These are phyloP conservation scores for Sclerurus mexicanus DNA, from an alignment of 2,113 vertebrate genomes.

Conservation along the genomic window DNA sequence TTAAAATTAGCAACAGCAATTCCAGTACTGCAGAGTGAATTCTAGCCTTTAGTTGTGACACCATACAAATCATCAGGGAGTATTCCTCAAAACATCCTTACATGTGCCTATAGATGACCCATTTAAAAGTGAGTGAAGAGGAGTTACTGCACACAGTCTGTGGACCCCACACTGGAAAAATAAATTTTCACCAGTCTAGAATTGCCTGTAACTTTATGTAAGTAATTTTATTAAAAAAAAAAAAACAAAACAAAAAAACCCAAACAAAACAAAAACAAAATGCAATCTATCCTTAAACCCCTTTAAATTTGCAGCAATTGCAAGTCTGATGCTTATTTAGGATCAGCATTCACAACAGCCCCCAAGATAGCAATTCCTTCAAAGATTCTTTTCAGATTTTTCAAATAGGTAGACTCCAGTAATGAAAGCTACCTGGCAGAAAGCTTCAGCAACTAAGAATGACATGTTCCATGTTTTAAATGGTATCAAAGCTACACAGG, in stretches of 20 bases:
- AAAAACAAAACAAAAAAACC: not conserved
- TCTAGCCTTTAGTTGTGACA: not conserved
- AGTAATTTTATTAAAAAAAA: not conserved
- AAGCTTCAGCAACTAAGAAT: not conserved
- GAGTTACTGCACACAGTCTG: not conserved
- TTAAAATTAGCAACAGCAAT: not conserved
- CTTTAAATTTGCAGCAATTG: not conserved
- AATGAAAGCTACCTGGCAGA: not conserved
- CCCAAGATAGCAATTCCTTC: not conserved
- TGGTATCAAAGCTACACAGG: not conserved
- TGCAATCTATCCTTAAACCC: not conserved
- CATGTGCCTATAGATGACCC: not conserved
- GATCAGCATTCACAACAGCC: not conserved
- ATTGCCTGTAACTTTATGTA: not conserved
- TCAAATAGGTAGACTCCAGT: not conserved
- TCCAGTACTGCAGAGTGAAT: not conserved
- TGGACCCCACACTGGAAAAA: not conserved
- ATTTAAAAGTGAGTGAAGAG: not conserved
- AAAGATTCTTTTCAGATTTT: not conserved
- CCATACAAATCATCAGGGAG: not conserved
- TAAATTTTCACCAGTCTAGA: not conserved
- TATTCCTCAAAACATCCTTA: not conserved
- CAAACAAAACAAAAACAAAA: not conserved
- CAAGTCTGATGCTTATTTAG: not conserved
- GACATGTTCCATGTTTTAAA: not conserved